phyloP scores from a whole-genome alignment of 2,797 vertebrate genomes.

The Tadarida brasiliensis region DNA sequence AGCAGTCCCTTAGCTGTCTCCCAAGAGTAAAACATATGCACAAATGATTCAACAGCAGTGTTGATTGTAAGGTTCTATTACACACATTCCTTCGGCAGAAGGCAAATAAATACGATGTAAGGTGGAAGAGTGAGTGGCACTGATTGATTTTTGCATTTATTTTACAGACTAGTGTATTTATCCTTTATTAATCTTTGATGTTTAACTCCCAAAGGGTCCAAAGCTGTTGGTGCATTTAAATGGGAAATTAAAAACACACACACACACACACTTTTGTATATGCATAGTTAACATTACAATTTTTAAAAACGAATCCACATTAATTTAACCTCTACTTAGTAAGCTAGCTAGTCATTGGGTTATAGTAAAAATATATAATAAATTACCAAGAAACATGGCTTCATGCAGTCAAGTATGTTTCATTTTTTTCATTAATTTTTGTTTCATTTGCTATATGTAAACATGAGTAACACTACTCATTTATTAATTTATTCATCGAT shows the following conservation, averaged over 20 bases:
- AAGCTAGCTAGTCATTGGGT: not conserved
- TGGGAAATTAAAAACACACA: not conserved
- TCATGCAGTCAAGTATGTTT: not conserved
- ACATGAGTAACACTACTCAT: not conserved
- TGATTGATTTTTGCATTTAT: constrained; percentile 42
- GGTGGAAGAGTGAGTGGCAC: not conserved
- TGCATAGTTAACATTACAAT: not conserved
- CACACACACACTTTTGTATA: not conserved
- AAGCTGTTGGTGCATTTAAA: constrained; percentile 12
- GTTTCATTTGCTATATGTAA: not conserved
- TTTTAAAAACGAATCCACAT: not conserved
- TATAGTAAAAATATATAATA: constrained; percentile 32
- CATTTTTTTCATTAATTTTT: not conserved
- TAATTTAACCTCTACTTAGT: constrained; percentile 17
- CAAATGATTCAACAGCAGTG: not conserved
- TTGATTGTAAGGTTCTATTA: constrained; percentile 30
- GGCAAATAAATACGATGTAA: constrained; percentile 25
- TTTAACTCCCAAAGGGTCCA: constrained; percentile 16
- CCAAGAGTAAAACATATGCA: not conserved
- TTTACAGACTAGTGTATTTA: constrained; percentile 3
- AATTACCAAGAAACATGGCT: not conserved
- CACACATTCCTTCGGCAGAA: not conserved
- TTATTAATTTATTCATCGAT: not conserved
- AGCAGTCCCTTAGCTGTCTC: not conserved
- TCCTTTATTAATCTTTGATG: constrained; percentile 26